phyloP scores from a whole-genome alignment of 2,113 vertebrate species.

The Brachyistius frenatus region DNA sequence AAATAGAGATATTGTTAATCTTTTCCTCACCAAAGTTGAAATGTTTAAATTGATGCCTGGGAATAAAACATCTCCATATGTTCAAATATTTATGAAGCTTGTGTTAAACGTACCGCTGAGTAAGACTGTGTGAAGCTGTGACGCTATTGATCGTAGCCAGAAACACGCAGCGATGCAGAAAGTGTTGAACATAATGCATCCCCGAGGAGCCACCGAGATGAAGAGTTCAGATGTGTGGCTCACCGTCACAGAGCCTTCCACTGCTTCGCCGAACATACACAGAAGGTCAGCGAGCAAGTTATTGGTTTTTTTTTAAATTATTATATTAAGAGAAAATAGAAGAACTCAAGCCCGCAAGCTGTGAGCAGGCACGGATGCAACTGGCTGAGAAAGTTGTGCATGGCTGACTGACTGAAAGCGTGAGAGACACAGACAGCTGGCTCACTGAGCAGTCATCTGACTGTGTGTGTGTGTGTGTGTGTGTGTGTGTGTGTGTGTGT shows the following conservation, averaged over 20 bases:
- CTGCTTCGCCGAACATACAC: neutral
- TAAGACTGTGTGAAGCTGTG: slow-evolving; percentile 25
- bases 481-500: slow-evolving; percentile 23
- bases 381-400: slow-evolving; percentile 47
- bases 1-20: slow-evolving; percentile 17
- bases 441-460: slow-evolving; percentile 60
- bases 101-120: slow-evolving; percentile 46
- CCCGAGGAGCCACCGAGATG: slow-evolving; percentile 28
- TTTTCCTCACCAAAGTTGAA: slow-evolving; percentile 16
- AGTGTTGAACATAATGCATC: slow-evolving; percentile 47
- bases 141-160: slow-evolving; percentile 41
- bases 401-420: slow-evolving; percentile 47
- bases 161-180: slow-evolving; percentile 30
- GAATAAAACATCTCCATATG: slow-evolving; percentile 52
- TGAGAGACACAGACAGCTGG: slow-evolving; percentile 65
- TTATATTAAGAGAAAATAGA: slow-evolving; percentile 1
- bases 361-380: slow-evolving; percentile 28
- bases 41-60: slow-evolving; percentile 32
- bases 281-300: neutral
- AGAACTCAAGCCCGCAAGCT: slow-evolving; percentile 16
- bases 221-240: slow-evolving; percentile 14
- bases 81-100: slow-evolving; percentile 63
- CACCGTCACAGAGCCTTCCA: slow-evolving; percentile 2
- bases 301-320: slow-evolving; percentile 28
- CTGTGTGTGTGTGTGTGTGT: slow-evolving; percentile 21